Conservation (phyloP, 2,797 vertebrate species). For the Schizothorax lantsangensis region DNA sequence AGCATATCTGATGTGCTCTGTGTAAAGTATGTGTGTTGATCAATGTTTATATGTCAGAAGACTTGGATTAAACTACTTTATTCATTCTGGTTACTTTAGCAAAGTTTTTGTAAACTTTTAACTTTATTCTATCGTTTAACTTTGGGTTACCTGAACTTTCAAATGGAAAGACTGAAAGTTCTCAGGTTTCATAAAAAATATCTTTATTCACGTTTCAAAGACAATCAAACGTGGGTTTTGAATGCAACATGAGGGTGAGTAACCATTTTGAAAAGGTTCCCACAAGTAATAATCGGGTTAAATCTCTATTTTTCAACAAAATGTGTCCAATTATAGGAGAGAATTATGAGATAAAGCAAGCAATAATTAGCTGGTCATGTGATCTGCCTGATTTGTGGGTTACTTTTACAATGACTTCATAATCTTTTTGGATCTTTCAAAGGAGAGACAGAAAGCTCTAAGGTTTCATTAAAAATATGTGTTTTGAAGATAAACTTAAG, state of each 20-base stretch:
- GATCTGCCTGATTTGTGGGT: not conserved
- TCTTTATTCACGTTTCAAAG: not conserved
- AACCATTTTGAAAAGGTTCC: not conserved
- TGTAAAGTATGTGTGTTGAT: not conserved
- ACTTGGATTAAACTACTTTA: not conserved
- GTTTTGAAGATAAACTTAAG: not conserved
- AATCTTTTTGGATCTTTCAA: not conserved
- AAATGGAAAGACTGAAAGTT: not conserved
- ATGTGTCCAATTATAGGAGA: not conserved
- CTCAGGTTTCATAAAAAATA: not conserved
- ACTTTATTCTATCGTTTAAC: not conserved
- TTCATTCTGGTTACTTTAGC: not conserved
- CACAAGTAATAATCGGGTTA: not conserved
- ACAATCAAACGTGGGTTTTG: not conserved
- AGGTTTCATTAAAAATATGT: not conserved
- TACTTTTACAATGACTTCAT: not conserved
- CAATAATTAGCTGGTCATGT: not conserved
- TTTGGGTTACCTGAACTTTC: not conserved
- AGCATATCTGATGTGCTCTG: not conserved
- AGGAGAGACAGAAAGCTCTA: not conserved
- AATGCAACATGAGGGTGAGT: not conserved
- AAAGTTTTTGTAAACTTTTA: not conserved
- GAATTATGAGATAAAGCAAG: not conserved
- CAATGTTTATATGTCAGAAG: not conserved
- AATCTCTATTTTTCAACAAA: not conserved